These are phyloP conservation scores for Onychostoma macrolepis DNA, from an alignment of 2,113 vertebrate species.

Conservation along the genomic window DNA sequence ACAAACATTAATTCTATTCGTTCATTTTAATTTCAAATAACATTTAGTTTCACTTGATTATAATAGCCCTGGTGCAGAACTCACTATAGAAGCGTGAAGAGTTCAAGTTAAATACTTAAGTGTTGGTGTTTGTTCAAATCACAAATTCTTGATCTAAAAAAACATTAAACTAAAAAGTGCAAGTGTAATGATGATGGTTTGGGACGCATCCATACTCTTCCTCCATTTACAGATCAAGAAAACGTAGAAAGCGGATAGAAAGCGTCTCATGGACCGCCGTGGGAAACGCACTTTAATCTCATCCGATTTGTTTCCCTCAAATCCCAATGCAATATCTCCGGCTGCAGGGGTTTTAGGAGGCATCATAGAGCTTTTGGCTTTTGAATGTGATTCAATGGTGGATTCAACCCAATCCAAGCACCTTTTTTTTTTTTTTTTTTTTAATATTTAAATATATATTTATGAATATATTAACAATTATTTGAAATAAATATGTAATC, in stretches of 20 bases:
- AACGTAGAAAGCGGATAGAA: not conserved
- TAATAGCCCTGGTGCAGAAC: not conserved
- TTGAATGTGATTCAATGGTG: not conserved
- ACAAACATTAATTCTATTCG: too few relatives aligned
- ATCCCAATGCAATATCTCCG: conserved; percentile 15
- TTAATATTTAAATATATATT: too few relatives aligned
- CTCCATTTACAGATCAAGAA: conserved; percentile 11
- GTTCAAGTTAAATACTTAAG: not conserved
- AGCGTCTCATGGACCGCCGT: not conserved
- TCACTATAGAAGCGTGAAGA: not conserved
- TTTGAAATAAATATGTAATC: not conserved
- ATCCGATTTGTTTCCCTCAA: conserved; percentile 35
- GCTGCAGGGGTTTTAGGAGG: conserved; percentile 8
- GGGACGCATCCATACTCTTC: not conserved
- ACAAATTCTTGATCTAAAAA: not conserved
- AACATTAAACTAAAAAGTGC: not conserved
- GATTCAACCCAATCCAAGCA: not conserved
- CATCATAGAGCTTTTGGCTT: not conserved
- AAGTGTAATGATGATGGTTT: not conserved
- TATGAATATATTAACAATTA: too few relatives aligned
- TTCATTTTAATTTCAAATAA: too few relatives aligned
- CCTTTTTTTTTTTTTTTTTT: too few relatives aligned
- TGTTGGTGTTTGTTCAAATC: not conserved
- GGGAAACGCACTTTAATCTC: conserved; percentile 31
- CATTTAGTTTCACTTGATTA: too few relatives aligned